These are phyloP conservation scores for Sterrhoptilus dennistouni DNA, from an alignment of 2,113 vertebrate genomes.

Conservation along the genomic window DNA sequence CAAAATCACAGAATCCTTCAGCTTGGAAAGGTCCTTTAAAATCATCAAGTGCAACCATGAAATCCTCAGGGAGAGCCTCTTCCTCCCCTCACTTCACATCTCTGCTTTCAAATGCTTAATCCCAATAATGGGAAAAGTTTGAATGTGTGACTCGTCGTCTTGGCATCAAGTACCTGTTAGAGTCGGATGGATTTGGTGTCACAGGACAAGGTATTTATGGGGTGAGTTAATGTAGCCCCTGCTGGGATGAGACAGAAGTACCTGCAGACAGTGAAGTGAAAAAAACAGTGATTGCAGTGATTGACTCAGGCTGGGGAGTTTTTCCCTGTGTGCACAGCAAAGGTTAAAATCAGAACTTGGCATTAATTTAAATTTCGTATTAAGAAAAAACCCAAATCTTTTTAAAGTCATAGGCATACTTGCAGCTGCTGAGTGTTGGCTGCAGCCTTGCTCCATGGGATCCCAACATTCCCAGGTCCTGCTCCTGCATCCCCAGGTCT, in stretches of 20 bases:
- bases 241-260: not conserved
- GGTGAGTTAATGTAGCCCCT: not conserved
- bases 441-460: fast-evolving
- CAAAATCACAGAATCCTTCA: not conserved
- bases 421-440: not conserved
- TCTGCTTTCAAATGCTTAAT: not conserved
- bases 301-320: not conserved
- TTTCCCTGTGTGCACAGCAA: not conserved
- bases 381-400: not conserved
- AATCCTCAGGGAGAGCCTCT: not conserved
- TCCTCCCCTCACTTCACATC: not conserved
- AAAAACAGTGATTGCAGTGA: not conserved
- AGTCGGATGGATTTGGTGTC: not conserved
- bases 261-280: not conserved
- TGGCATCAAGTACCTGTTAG: not conserved
- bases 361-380: not conserved
- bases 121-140: not conserved
- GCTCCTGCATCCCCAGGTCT: not conserved
- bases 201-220: fast-evolving
- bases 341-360: not conserved
- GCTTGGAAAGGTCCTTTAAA: not conserved
- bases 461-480: not conserved
- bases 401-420: not conserved
- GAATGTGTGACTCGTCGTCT: not conserved
- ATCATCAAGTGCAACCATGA: not conserved